Conservation (phyloP, 2,888 invertebrate genomes). For the Tuta absoluta region DNA sequence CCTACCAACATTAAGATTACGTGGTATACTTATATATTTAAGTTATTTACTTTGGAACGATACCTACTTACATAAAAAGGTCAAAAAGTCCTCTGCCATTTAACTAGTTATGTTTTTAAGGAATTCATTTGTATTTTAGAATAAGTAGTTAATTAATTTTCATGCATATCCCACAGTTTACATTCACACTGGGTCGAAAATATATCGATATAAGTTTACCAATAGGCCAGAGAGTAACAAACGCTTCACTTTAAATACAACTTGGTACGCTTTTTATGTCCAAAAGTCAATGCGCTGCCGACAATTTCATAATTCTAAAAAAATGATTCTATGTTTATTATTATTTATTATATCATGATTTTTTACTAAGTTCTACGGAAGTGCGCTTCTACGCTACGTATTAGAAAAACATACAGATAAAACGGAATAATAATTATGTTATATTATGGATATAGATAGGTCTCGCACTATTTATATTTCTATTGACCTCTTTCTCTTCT, state of each 20-base stretch:
- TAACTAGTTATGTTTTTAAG: neutral
- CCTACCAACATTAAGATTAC: neutral
- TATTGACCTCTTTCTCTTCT: too few species aligned
- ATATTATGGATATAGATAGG: too few species aligned
- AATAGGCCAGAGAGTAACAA: conserved; percentile 2
- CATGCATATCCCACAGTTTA: neutral
- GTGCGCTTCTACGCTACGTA: too few species aligned
- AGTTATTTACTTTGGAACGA: neutral
- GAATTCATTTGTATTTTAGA: neutral
- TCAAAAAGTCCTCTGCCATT: conserved; percentile 4
- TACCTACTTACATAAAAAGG: conserved; percentile 12
- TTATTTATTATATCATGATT: too few species aligned
- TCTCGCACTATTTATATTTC: too few species aligned
- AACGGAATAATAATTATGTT: too few species aligned
- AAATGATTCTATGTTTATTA: neutral
- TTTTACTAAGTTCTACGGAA: too few species aligned
- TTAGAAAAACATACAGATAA: too few species aligned
- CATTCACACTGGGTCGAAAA: conserved; percentile 6
- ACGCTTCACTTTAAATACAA: conserved; percentile 23
- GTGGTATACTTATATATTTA: conserved; percentile 6
- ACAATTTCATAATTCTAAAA: neutral
- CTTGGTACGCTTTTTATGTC: conserved; percentile 9
- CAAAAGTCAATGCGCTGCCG: conserved; percentile 10
- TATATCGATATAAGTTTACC: conserved; percentile 1
- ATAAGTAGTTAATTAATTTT: neutral